A percentile compares a stretch with the other conserved stretches of the same genome.
These are phyloP conservation scores for Anhinga rufa DNA, from an alignment of 2,113 vertebrate species.

Conservation along the genomic window DNA sequence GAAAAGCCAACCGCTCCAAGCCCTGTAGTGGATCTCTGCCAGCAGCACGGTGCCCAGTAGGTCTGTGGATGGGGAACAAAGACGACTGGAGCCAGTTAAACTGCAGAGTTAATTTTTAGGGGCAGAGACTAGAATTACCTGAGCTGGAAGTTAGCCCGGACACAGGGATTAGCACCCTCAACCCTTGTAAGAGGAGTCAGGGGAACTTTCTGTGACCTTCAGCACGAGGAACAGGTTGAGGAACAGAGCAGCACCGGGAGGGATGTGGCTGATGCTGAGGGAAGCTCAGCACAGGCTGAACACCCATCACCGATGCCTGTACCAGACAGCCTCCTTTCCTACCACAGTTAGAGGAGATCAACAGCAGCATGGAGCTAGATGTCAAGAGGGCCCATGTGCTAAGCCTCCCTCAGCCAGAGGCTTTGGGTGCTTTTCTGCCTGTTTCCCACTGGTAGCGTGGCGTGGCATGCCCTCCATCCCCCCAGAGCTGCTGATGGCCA, in stretches of 20 bases:
- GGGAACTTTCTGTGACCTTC: neutral
- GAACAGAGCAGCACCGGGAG: neutral
- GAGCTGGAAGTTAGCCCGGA: neutral
- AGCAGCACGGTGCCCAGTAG: neutral
- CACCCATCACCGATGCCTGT: fast-evolving
- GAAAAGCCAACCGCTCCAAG: neutral
- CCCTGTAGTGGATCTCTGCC: neutral
- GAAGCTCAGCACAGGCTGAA: neutral
- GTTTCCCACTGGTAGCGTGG: no score
- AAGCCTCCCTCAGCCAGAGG: neutral
- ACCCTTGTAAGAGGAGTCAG: neutral
- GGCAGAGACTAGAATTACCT: constrained; percentile 1
- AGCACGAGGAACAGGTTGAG: neutral
- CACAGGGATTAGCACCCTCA: neutral
- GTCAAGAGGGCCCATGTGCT: neutral
- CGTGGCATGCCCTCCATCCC: neutral
- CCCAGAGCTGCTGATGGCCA: neutral
- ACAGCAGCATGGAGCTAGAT: neutral
- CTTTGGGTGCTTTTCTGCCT: neutral
- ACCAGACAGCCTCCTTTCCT: neutral
- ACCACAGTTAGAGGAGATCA: neutral
- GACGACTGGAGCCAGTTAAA: neutral
- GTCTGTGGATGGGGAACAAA: neutral
- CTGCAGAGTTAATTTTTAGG: neutral
- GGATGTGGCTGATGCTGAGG: fast-evolving